A percentile compares a stretch with the other conserved stretches of the same genome.
Conservation (phyloP, 2,797 vertebrate genomes). For the Scomberomorus guttatus region DNA sequence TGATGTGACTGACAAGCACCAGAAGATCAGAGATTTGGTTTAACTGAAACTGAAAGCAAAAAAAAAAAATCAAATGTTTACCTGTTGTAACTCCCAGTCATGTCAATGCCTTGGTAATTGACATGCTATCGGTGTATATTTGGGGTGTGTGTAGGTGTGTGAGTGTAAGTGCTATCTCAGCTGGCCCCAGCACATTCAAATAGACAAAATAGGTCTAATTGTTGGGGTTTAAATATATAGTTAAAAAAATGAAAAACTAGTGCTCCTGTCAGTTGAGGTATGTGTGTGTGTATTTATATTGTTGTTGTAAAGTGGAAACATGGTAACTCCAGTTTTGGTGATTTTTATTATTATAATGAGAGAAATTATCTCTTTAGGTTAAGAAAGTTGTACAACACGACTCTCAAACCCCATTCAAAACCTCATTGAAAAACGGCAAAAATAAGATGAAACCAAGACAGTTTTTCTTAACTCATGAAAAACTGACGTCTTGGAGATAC, state of each 20-base stretch:
- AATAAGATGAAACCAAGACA: neutral
- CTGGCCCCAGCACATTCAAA: constrained; percentile 16
- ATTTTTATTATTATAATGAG: neutral
- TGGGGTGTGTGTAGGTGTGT: constrained; percentile 30
- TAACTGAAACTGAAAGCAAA: constrained; percentile 53
- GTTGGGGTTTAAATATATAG: constrained; percentile 8
- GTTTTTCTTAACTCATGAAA: neutral
- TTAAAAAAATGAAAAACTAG: constrained; percentile 6
- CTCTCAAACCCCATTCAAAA: neutral
- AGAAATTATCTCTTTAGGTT: neutral
- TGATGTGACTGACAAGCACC: constrained; percentile 53
- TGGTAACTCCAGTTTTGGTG: neutral
- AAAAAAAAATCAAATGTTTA: constrained; percentile 25
- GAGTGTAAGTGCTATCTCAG: constrained; percentile 12
- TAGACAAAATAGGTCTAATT: neutral
- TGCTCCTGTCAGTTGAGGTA: constrained; percentile 24
- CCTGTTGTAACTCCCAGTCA: constrained; percentile 32
- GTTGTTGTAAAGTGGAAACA: constrained; percentile 16
- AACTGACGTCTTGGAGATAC: neutral
- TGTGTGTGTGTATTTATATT: neutral
- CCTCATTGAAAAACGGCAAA: neutral
- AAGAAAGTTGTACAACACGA: neutral
- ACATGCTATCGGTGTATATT: constrained; percentile 32
- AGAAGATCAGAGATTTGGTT: constrained; percentile 31
- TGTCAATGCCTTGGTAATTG: constrained; percentile 18